These are phyloP conservation scores for Gymnobelideus leadbeateri DNA, from an alignment of 2,113 vertebrate genomes.

Conservation along the genomic window DNA sequence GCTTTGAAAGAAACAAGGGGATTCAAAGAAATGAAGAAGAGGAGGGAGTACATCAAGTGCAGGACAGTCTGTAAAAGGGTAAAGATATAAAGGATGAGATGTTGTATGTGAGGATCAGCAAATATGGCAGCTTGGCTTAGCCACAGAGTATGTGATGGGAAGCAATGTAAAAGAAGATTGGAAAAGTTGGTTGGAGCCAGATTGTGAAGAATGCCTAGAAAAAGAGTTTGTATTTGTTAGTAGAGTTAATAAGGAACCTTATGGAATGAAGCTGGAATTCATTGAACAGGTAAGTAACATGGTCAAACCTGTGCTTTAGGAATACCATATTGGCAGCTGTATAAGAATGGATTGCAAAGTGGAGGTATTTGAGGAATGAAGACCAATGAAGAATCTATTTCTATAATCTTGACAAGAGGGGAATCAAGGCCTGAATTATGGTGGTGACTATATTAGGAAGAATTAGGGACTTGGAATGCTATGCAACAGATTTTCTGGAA, in stretches of 20 bases:
- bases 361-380: neutral
- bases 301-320: neutral
- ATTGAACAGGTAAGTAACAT: neutral
- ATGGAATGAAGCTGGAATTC: no score
- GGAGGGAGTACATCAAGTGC: neutral
- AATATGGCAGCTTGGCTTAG: neutral
- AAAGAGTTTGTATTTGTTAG: neutral
- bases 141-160: neutral
- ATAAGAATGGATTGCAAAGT: neutral
- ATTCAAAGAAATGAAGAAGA: neutral
- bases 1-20: neutral
- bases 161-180: neutral
- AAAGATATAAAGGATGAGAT: neutral
- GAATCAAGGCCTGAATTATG: neutral
- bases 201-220: neutral
- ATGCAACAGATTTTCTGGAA: no score
- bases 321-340: neutral
- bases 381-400: neutral
- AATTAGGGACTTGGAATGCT: neutral
- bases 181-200: neutral
- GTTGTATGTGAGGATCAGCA: neutral
- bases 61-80: neutral
- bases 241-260: neutral
- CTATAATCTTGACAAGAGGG: neutral
- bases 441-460: neutral